phyloP scores from a whole-genome alignment of 2,113 vertebrate genomes.

The Pagrus major region DNA sequence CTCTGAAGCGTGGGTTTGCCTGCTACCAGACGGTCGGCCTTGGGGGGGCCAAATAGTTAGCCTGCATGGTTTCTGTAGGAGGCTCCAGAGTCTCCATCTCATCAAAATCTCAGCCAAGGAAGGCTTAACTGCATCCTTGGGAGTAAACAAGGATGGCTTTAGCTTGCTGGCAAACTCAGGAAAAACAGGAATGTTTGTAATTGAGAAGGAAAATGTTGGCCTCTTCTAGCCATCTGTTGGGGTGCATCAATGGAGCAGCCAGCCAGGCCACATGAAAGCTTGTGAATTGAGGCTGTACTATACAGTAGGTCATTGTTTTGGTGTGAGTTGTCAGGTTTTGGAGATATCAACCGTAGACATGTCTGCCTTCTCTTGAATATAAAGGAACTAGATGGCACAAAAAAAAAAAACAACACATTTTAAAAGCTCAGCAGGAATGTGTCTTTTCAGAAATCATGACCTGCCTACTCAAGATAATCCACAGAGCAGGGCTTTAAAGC shows the following conservation, averaged over 20 bases:
- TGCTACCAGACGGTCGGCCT: constrained; percentile 41
- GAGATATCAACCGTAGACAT: too few species aligned
- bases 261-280: neutral
- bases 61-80: constrained; percentile 35
- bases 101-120: constrained; percentile 35
- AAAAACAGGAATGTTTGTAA: constrained; percentile 26
- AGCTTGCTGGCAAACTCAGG: constrained; percentile 1
- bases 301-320: too few species aligned
- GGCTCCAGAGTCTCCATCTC: constrained; percentile 11
- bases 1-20: constrained; percentile 32
- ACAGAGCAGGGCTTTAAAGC: too few species aligned
- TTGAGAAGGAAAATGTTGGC: neutral
- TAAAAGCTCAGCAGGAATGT: too few species aligned
- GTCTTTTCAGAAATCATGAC: too few species aligned
- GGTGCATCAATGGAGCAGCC: neutral
- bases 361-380: too few species aligned
- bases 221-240: neutral
- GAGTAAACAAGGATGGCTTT: constrained; percentile 21
- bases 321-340: too few species aligned
- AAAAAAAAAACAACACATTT: too few species aligned
- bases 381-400: too few species aligned
- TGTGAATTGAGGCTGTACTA: neutral
- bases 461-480: too few species aligned
- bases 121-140: constrained; percentile 28
- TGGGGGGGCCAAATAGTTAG: constrained; percentile 11